phyloP scores from a whole-genome alignment of 2,888 invertebrate genomes.

The Limnephilus marmoratus region DNA sequence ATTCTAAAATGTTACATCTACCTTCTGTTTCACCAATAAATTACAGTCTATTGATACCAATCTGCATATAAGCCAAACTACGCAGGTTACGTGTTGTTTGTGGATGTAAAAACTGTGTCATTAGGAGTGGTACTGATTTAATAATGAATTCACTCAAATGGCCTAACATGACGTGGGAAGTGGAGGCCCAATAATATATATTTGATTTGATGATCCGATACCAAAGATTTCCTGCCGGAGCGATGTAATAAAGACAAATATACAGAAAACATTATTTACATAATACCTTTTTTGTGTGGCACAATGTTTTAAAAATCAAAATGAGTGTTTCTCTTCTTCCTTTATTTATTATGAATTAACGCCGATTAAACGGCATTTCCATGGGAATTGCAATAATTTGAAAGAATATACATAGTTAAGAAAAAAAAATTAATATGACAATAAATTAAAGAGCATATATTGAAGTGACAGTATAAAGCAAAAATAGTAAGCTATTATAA shows the following conservation, averaged over 20 bases:
- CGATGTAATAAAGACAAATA: not conserved
- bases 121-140: not conserved
- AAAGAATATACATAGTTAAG: too few relatives aligned
- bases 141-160: not conserved
- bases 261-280: not conserved
- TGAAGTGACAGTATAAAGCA: too few relatives aligned
- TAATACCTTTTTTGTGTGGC: too few relatives aligned
- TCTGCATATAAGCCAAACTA: not conserved
- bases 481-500: too few relatives aligned
- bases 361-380: too few relatives aligned
- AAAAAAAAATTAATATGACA: too few relatives aligned
- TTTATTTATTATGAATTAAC: too few relatives aligned
- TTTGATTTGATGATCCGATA: not conserved
- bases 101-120: not conserved
- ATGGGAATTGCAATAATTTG: too few relatives aligned
- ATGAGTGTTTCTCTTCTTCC: too few relatives aligned
- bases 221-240: not conserved
- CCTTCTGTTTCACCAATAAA: not conserved
- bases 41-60: not conserved
- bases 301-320: too few relatives aligned
- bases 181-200: not conserved
- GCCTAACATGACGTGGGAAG: not conserved
- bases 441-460: too few relatives aligned
- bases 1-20: not conserved
- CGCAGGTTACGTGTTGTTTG: not conserved